A percentile compares a stretch with the other conserved stretches of the same genome.
These are phyloP conservation scores for Eretmodus cyanostictus DNA, from an alignment of 2,113 vertebrate species.

Conservation along the genomic window DNA sequence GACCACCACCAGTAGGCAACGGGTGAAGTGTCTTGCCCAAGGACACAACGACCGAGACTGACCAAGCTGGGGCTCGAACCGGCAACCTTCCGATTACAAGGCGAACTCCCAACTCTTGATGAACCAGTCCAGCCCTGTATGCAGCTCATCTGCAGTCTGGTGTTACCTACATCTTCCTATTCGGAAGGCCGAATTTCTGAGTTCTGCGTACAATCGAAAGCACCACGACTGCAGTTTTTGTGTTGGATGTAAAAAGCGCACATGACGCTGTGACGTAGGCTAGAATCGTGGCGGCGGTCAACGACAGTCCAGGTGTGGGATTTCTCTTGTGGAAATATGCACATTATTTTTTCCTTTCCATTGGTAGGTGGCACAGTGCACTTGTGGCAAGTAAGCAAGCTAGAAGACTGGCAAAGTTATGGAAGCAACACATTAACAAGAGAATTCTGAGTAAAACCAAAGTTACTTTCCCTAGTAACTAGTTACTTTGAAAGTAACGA, in stretches of 20 bases:
- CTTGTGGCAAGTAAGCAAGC: neutral
- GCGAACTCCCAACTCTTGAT: too few species aligned
- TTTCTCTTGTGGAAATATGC: neutral
- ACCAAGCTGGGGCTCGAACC: too few species aligned
- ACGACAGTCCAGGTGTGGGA: accelerated
- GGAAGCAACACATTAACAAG: neutral
- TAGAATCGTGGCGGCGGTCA: accelerated
- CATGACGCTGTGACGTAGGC: neutral
- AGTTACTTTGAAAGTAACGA: neutral
- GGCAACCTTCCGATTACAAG: too few species aligned
- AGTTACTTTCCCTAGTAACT: neutral
- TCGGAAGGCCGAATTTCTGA: accelerated
- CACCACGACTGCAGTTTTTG: accelerated
- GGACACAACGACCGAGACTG: too few species aligned
- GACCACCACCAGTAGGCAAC: too few species aligned
- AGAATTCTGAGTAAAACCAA: neutral
- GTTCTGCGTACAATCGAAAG: accelerated
- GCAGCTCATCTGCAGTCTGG: too few species aligned
- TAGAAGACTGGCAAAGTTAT: accelerated
- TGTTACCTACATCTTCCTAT: neutral
- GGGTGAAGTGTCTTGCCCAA: too few species aligned
- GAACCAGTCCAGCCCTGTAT: too few species aligned
- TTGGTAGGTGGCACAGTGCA: neutral
- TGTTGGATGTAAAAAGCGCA: neutral
- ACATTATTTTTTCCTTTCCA: neutral